Conservation (phyloP, 2,888 invertebrate genomes). For the Tipula helvola region DNA sequence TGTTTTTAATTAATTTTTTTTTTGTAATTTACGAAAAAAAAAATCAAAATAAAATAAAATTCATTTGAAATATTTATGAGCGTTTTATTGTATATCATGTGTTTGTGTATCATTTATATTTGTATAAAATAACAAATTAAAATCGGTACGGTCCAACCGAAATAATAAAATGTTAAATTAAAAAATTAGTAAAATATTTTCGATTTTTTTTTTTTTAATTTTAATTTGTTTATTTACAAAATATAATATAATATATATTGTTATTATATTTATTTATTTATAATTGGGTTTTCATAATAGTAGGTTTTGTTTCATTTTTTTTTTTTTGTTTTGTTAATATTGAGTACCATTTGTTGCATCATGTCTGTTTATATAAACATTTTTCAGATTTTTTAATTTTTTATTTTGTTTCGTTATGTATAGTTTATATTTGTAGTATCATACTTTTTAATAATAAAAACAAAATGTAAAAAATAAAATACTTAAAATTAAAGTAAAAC, state of each 20-base stretch:
- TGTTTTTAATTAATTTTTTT: not conserved
- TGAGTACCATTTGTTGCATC: not conserved
- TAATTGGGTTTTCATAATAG: not conserved
- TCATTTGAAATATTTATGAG: not conserved
- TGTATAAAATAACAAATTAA: not conserved
- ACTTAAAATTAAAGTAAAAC: not conserved
- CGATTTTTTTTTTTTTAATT: not conserved
- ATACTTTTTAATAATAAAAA: not conserved
- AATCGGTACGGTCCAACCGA: not conserved
- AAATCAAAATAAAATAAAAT: not conserved
- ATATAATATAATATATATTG: not conserved
- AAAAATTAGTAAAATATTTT: not conserved
- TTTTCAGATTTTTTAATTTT: not conserved
- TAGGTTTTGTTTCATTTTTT: not conserved
- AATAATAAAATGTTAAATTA: not conserved
- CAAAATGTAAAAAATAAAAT: not conserved
- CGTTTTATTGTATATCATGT: not conserved
- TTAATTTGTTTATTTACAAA: not conserved
- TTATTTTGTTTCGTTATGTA: too few relatives aligned
- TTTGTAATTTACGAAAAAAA: not conserved
- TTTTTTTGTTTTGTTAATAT: not conserved
- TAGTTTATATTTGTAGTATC: not conserved
- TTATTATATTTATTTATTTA: not conserved
- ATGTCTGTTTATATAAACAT: not conserved
- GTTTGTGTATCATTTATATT: too few relatives aligned